Evolutionary conservation across 2,888 invertebrate genomes (phyloP).

Genomic region (Unio delphinus): DNA sequence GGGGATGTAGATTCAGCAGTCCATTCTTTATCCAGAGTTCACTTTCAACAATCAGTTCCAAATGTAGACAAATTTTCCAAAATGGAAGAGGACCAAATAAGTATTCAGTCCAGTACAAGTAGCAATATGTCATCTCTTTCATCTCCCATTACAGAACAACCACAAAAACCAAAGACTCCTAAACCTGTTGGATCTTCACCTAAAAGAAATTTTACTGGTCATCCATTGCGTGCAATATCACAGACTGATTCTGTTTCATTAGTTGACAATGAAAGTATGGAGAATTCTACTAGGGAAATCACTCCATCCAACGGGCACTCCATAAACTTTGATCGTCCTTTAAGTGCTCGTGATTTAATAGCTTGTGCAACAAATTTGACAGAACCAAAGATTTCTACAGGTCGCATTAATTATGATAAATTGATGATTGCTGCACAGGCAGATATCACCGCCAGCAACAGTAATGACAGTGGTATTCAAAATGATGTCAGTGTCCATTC

Average conservation of each 20-base stretch:
- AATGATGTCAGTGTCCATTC: conserved; percentile 57
- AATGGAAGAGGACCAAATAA: conserved; percentile 32
- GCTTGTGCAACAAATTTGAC: conserved; percentile 9
- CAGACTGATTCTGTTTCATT: conserved; percentile 21
- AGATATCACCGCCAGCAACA: conserved; percentile 59
- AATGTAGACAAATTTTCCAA: not conserved
- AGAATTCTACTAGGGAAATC: conserved; percentile 1
- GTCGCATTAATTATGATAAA: conserved; percentile 18
- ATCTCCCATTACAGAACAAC: conserved; percentile 29
- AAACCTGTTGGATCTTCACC: conserved; percentile 43
- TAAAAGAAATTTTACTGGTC: conserved; percentile 36
- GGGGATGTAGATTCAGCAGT: conserved; percentile 30
- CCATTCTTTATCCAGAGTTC: not conserved
- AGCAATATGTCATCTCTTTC: conserved; percentile 17
- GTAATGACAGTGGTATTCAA: conserved; percentile 65
- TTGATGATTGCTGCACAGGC: conserved; percentile 32
- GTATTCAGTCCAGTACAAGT: conserved; percentile 31
- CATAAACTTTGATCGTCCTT: conserved; percentile 6
- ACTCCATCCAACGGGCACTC: not conserved
- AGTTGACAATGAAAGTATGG: conserved; percentile 10
- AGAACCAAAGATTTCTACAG: conserved; percentile 18
- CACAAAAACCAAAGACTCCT: conserved; percentile 45
- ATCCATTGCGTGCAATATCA: conserved; percentile 18
- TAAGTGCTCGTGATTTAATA: conserved; percentile 6
- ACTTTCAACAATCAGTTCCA: conserved; percentile 1